These are phyloP conservation scores for Ophraella communa DNA, from an alignment of 2,888 invertebrate genomes.

Conservation along the genomic window DNA sequence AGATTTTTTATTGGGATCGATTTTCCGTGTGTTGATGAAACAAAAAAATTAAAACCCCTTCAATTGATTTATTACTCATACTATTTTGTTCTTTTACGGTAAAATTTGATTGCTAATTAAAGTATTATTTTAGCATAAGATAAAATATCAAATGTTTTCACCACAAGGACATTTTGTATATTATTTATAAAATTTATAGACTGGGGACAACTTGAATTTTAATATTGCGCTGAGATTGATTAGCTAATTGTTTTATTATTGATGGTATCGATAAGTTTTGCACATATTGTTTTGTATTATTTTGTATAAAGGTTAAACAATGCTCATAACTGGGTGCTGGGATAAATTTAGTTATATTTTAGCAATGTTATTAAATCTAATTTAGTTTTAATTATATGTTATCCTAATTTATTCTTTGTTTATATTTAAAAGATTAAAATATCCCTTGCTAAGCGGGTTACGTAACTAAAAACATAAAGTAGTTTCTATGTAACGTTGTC, in stretches of 20 bases:
- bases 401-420: not conserved
- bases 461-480: not conserved
- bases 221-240: slow-evolving; percentile 30
- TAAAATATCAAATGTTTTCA: too few relatives aligned
- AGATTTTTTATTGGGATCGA: too few relatives aligned
- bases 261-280: slow-evolving; percentile 29
- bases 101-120: too few relatives aligned
- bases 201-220: not conserved
- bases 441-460: not conserved
- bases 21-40: too few relatives aligned
- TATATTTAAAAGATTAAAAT: not conserved
- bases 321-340: slow-evolving; percentile 51
- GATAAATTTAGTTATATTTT: slow-evolving; percentile 38
- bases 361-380: slow-evolving; percentile 32
- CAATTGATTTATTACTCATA: too few relatives aligned
- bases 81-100: too few relatives aligned
- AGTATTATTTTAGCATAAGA: too few relatives aligned
- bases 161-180: too few relatives aligned
- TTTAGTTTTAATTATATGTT: slow-evolving; percentile 21
- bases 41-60: too few relatives aligned
- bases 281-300: slow-evolving; percentile 44
- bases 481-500: not conserved
- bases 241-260: slow-evolving; percentile 25
- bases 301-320: slow-evolving; percentile 42
- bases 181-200: too few relatives aligned